Conservation (phyloP, 1,140 invertebrate genomes). For the Rhynchophorus ferrugineus region DNA sequence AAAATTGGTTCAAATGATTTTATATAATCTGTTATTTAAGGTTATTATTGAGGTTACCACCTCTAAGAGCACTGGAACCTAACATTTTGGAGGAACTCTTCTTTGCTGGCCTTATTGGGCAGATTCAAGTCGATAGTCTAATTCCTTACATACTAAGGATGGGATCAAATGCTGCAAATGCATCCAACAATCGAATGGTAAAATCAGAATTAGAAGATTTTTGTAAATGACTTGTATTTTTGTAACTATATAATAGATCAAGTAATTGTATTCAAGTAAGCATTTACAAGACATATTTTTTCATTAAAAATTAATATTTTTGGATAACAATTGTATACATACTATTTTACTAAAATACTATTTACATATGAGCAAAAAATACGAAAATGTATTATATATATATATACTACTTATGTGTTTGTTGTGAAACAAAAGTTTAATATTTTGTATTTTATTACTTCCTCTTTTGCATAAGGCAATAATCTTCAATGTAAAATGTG, state of each 20-base stretch:
- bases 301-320: constrained; percentile 50
- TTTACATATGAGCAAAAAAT: too few relatives aligned
- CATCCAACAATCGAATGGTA: constrained; percentile 27
- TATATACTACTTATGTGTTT: too few relatives aligned
- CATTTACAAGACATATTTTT: constrained; percentile 41
- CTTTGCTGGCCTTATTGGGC: constrained; percentile 86
- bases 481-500: neutral
- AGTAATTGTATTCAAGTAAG: too few relatives aligned
- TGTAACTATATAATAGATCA: constrained; percentile 56
- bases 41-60: constrained; percentile 64
- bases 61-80: constrained; percentile 68
- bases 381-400: too few relatives aligned
- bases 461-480: neutral
- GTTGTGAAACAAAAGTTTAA: too few relatives aligned
- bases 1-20: neutral
- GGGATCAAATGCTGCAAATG: constrained; percentile 39
- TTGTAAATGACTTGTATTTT: constrained; percentile 36
- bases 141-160: constrained; percentile 87
- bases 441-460: neutral
- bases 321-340: neutral
- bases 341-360: neutral
- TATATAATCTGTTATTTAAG: constrained; percentile 24
- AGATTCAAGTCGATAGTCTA: constrained; percentile 84
- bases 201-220: constrained; percentile 36
- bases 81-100: constrained; percentile 85